phyloP scores from a whole-genome alignment of 2,797 vertebrate species.

The Prionace glauca region DNA sequence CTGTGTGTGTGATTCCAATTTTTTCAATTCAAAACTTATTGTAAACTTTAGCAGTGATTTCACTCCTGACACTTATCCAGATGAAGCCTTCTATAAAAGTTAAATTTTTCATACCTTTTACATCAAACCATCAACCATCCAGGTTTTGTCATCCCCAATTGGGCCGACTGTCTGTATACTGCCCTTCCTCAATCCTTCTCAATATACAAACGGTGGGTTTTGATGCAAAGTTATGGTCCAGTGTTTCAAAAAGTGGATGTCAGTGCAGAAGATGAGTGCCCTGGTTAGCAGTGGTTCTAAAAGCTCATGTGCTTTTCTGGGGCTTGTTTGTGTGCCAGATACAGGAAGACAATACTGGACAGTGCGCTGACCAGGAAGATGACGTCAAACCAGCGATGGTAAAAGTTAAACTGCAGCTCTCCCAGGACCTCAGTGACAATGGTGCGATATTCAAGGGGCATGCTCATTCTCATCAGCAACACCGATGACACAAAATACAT shows the following conservation, averaged over 20 bases:
- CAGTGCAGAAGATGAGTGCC: not conserved
- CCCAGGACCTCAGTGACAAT: slow-evolving; percentile 92
- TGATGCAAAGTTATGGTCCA: not conserved
- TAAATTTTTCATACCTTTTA: not conserved
- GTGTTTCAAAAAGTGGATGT: not conserved
- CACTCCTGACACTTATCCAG: not conserved
- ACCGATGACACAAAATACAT: slow-evolving; percentile 98
- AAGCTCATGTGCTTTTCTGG: slow-evolving; percentile 89
- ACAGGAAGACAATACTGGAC: slow-evolving; percentile 97
- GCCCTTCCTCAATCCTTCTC: not conserved
- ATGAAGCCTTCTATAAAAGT: not conserved
- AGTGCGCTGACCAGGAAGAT: slow-evolving; percentile 97
- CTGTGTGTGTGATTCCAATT: not conserved
- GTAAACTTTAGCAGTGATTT: slow-evolving; percentile 8
- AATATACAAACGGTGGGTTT: not conserved
- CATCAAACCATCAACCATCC: not conserved
- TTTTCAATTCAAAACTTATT: not conserved
- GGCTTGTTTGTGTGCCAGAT: slow-evolving; percentile 94
- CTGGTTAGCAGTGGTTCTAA: slow-evolving; percentile 42
- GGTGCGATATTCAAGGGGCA: slow-evolving; percentile 90
- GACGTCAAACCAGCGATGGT: slow-evolving; percentile 98
- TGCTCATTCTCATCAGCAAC: slow-evolving; percentile 95
- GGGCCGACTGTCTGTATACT: too few relatives aligned
- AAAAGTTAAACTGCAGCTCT: slow-evolving; percentile 97
- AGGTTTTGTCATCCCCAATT: not conserved